These are phyloP conservation scores for Leptinotarsa haldemani DNA, from an alignment of 2,888 invertebrate species.

Conservation along the genomic window DNA sequence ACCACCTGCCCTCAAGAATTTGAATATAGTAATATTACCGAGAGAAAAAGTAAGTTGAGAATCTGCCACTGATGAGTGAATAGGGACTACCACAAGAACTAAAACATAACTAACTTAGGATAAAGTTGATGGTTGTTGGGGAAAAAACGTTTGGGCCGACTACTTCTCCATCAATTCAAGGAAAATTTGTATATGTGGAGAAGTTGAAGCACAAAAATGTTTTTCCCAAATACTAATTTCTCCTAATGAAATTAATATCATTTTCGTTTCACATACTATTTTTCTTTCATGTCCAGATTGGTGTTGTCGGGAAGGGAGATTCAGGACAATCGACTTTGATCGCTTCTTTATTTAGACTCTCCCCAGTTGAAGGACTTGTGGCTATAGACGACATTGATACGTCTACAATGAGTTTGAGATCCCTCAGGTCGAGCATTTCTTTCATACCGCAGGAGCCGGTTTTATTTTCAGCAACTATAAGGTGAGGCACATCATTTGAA, in stretches of 20 bases:
- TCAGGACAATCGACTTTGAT: constrained; percentile 83
- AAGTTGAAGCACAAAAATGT: no score
- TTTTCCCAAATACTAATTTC: no score
- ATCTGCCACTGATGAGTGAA: neutral
- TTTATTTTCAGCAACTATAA: constrained; percentile 83
- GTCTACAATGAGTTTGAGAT: constrained; percentile 77
- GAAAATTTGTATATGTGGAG: no score
- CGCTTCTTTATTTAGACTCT: constrained; percentile 84
- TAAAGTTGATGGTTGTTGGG: no score
- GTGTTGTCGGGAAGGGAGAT: constrained; percentile 36
- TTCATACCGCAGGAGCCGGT: constrained; percentile 88
- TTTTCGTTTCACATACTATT: neutral
- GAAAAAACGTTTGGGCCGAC: no score
- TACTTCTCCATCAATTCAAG: no score
- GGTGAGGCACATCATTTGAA: constrained; percentile 57
- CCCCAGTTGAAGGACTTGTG: constrained; percentile 80
- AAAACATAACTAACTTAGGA: neutral
- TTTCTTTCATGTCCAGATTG: constrained; percentile 59
- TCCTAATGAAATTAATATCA: no score
- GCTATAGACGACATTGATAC: constrained; percentile 82
- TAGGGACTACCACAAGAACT: neutral
- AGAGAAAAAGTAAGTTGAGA: constrained; percentile 71
- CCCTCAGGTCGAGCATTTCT: constrained; percentile 82
- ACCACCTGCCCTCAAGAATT: constrained; percentile 77
- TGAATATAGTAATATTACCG: constrained; percentile 73